phyloP scores from a whole-genome alignment of 2,113 vertebrate species.

The human (Homo sapiens) region DNA sequence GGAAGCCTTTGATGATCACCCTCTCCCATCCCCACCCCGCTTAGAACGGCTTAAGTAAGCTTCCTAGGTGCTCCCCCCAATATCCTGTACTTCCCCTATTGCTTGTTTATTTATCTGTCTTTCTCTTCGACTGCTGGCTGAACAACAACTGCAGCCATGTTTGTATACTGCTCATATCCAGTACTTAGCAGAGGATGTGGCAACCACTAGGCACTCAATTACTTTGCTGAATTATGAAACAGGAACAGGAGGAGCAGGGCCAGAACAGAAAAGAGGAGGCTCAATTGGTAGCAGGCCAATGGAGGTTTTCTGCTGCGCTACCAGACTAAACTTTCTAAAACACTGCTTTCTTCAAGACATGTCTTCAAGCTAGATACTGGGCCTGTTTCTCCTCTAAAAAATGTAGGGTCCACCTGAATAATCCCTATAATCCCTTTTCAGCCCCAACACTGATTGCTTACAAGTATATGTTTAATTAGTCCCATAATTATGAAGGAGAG shows the following conservation, averaged over 20 bases:
- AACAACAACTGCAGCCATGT: neutral
- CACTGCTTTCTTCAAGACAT: conserved; percentile 3
- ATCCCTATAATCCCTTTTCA: conserved; percentile 36
- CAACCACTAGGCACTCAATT: neutral
- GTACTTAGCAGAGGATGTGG: neutral
- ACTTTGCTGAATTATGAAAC: conserved; percentile 22
- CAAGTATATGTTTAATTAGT: conserved; percentile 70
- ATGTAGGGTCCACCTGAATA: conserved; percentile 53
- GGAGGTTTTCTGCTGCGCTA: neutral
- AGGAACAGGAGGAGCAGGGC: neutral
- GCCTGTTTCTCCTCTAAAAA: conserved; percentile 50
- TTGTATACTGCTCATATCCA: neutral
- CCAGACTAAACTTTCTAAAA: conserved; percentile 22
- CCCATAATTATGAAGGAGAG: conserved; percentile 63
- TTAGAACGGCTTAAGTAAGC: neutral
- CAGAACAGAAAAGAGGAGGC: neutral
- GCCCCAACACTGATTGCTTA: conserved; percentile 68
- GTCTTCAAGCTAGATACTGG: neutral
- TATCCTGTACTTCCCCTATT: neutral
- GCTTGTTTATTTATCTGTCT: neutral
- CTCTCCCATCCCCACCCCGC: neutral
- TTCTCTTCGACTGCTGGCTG: neutral
- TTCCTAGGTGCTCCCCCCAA: neutral
- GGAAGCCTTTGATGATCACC: neutral
- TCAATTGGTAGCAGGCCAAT: neutral